Evolutionary conservation across 2,888 invertebrate species (phyloP).

Genomic region (Coecobrya sp.): DNA sequence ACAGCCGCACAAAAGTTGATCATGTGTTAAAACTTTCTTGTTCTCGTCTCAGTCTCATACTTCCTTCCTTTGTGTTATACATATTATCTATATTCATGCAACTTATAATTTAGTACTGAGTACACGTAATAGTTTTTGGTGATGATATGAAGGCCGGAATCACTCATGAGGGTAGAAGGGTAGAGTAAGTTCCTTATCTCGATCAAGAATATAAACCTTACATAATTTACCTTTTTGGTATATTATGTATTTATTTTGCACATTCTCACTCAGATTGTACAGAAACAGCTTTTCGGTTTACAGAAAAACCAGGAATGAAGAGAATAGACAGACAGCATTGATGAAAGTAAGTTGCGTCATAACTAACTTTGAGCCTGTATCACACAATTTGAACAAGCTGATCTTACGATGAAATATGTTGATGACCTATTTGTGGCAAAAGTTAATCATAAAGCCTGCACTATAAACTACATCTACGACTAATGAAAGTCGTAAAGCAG

Average conservation of each 20-base stretch:
- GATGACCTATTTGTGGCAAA: conserved; percentile 2
- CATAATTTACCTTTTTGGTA: no score
- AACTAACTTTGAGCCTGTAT: neutral
- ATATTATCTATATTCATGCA: no score
- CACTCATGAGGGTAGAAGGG: neutral
- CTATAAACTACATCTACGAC: neutral
- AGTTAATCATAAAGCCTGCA: neutral
- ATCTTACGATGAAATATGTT: neutral
- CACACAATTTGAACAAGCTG: neutral
- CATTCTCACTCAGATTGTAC: neutral
- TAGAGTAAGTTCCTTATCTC: no score
- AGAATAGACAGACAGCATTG: conserved; percentile 17
- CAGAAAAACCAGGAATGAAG: neutral
- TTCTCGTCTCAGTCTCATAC: neutral
- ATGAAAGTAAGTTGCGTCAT: neutral
- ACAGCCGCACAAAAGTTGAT: conserved; percentile 23
- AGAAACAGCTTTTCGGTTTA: neutral
- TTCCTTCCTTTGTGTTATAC: no score
- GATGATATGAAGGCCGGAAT: neutral
- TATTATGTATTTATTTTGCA: neutral
- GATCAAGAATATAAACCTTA: no score
- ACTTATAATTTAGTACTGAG: no score
- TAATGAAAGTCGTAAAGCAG: neutral
- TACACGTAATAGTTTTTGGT: neutral
- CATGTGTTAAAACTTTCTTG: conserved; percentile 16